Conservation (phyloP, 2,888 invertebrate species). For the Drosophila neonasuta region DNA sequence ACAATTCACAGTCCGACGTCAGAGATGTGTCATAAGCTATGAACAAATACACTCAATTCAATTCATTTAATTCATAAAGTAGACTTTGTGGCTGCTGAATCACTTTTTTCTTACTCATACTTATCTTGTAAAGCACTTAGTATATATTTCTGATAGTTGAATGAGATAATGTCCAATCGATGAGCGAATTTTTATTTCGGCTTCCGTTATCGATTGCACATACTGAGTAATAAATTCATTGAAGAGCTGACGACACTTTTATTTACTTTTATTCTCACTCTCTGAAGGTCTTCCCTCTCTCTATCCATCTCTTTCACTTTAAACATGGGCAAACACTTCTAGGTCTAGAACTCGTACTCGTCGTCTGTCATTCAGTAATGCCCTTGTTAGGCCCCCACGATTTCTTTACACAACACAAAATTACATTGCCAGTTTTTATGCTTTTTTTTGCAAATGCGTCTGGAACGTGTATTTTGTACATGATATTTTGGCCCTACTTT, state of each 20-base stretch:
- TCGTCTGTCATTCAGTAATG: conserved; percentile 13
- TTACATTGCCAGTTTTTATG: conserved; percentile 43
- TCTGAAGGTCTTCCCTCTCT: conserved; percentile 1
- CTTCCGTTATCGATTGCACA: conserved; percentile 16
- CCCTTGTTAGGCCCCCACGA: conserved; percentile 30
- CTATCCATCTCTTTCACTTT: background rate
- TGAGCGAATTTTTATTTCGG: conserved; percentile 43
- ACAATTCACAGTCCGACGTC: background rate
- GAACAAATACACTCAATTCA: conserved; percentile 11
- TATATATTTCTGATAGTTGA: background rate
- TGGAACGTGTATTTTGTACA: conserved; percentile 36
- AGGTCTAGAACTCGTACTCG: conserved; percentile 10
- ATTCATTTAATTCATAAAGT: conserved; percentile 10
- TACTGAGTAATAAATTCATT: conserved; percentile 44
- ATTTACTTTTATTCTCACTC: conserved; percentile 1
- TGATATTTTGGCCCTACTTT: conserved; percentile 53
- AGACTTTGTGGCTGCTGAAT: conserved; percentile 37
- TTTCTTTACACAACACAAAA: conserved; percentile 16
- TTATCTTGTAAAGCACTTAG: background rate
- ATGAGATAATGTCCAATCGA: conserved; percentile 32
- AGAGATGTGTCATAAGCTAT: conserved; percentile 14
- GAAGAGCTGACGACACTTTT: conserved; percentile 13
- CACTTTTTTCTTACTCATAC: conserved; percentile 17
- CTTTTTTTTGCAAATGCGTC: conserved; percentile 53
- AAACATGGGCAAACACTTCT: conserved; percentile 41